Percentiles rank a stretch among this genome's conserved stretches.
Evolutionary conservation across 2,113 vertebrate species (phyloP).

Genomic region (Notothenia rossii): DNA sequence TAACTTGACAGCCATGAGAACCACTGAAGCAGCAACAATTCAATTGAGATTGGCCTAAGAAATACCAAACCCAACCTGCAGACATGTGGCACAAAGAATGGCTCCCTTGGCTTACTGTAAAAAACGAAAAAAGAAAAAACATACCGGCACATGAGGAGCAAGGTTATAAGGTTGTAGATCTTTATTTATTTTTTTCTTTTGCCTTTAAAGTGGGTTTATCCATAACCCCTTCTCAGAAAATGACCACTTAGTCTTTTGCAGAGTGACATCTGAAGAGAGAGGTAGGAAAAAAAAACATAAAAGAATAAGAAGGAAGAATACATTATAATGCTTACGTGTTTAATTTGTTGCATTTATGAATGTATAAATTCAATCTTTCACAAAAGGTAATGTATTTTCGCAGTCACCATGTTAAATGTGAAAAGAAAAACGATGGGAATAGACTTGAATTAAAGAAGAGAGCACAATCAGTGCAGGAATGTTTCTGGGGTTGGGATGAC

Average conservation of each 20-base stretch:
- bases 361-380: background rate
- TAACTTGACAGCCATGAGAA: conserved; percentile 11
- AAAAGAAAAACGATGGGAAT: background rate
- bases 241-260: conserved; percentile 3
- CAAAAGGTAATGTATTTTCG: background rate
- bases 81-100: background rate
- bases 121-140: background rate
- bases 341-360: background rate
- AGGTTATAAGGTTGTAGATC: background rate
- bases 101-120: background rate
- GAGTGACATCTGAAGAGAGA: conserved; percentile 11
- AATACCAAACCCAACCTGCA: conserved; percentile 6
- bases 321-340: background rate
- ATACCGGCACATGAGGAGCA: background rate
- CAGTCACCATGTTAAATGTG: background rate
- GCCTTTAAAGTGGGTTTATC: conserved; percentile 1
- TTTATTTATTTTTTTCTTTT: conserved; percentile 4
- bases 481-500: conserved; percentile 29
- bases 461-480: conserved; percentile 9
- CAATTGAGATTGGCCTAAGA: background rate
- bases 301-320: background rate
- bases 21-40: conserved; percentile 20
- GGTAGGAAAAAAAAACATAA: background rate
- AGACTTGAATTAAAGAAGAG: background rate
- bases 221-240: background rate